Percentiles rank a stretch among this genome's conserved stretches.
Conservation (phyloP, 2,113 vertebrate genomes). For the Menidia beryllina region DNA sequence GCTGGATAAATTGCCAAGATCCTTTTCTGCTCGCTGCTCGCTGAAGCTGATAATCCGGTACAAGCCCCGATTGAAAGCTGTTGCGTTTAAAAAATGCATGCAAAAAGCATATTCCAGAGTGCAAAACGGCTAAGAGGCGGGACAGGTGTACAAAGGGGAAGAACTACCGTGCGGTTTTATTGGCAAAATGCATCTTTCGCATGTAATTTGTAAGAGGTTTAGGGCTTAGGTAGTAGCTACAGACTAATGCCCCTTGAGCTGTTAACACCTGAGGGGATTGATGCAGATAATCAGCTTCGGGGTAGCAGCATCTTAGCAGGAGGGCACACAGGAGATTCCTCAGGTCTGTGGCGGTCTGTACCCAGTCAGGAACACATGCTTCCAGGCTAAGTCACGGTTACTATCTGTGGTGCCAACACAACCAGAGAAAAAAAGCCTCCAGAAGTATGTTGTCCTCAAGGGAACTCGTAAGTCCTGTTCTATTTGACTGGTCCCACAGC, state of each 20-base stretch:
- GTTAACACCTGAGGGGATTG: slow-evolving; percentile 47
- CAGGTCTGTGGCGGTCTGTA: neutral
- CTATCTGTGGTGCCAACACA: neutral
- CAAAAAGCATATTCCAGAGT: neutral
- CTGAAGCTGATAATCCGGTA: slow-evolving; percentile 41
- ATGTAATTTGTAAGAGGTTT: neutral
- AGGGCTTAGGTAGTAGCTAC: neutral
- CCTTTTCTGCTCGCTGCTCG: slow-evolving; percentile 15
- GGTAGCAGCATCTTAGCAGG: slow-evolving; percentile 27
- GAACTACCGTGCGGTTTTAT: neutral
- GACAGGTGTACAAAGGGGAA: too few species aligned
- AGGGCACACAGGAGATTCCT: slow-evolving; percentile 17
- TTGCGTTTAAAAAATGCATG: neutral
- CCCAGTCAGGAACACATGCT: neutral
- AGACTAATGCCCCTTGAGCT: slow-evolving; percentile 31
- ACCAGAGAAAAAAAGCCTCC: too few species aligned
- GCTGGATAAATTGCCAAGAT: neutral
- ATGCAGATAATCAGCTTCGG: slow-evolving; percentile 42
- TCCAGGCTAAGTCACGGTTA: neutral
- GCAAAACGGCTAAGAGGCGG: neutral
- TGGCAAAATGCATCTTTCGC: neutral
- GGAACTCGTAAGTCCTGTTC: too few species aligned
- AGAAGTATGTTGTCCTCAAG: too few species aligned
- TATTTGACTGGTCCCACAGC: too few species aligned
- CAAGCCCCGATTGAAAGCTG: slow-evolving; percentile 2